Evolutionary conservation across 2,113 vertebrate species (phyloP), one percentile per base, ranked within the genome.

Genomic region (Nerophis ophidion): DNA sequence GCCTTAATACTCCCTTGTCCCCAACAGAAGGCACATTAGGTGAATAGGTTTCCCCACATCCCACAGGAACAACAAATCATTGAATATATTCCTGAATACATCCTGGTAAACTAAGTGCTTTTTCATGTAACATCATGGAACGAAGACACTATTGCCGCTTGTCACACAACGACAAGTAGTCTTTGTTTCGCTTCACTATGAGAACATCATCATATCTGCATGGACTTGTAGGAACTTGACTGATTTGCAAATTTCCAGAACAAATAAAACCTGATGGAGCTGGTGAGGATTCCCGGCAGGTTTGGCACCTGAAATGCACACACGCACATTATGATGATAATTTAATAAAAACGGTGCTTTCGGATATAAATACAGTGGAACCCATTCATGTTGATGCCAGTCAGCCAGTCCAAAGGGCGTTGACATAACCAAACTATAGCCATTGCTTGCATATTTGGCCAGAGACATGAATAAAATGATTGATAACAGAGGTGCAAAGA

Each of bases 261-360:
- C 44, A 98, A 88, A 87, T 91, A 93, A 68, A 98, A 91, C 19
- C 95, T 81, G 61, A 96, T 61, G 6, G 92, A 6, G 60, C 95
- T 98, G 75, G 96, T 97, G 68, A 92, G 0, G 0, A 98, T 91
- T 7, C 96, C 96, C 0, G 96, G 95, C 1, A 89, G 54, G 53
- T 98, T 98, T 8, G 96, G 95, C 44, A 96, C 89, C 95, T 98
- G 87, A 11, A 5, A 71, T 6, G 60, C 46, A 81, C 60, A 60
- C 36, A 58, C 13, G 57, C 13, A 68, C 11, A 17, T 34, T n/a
- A 35, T 16, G 3, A 46, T n/a, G 6, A 51, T 9, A 8, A 33
- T 2, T 6, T 15, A 9, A 48, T n/a, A 35, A 46, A 16, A 40
- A 7, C 6, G 3, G 14, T 35, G 33, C 40, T 44, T 5, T 11